phyloP scores from a whole-genome alignment of 2,888 invertebrate genomes.

The Pristionchus maxplancki region DNA sequence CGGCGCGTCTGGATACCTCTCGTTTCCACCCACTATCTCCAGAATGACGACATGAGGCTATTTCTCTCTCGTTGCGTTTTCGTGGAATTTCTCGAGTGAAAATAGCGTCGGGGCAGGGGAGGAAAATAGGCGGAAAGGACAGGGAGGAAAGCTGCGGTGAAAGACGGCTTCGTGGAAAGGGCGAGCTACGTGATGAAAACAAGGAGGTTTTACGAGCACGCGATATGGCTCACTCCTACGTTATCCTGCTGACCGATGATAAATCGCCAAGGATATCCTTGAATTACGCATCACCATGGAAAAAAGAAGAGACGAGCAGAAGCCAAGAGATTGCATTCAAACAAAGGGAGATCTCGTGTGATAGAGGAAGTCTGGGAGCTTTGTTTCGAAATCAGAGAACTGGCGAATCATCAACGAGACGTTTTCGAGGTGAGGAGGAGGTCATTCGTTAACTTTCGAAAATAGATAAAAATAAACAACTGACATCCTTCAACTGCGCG shows the following conservation, averaged over 20 bases:
- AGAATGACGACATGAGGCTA: background rate
- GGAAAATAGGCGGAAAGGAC: conserved; percentile 41
- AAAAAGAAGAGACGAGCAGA: too few relatives aligned
- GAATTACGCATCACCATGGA: too few relatives aligned
- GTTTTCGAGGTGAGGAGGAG: too few relatives aligned
- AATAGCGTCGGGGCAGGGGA: background rate
- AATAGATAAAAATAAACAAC: too few relatives aligned
- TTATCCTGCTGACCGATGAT: too few relatives aligned
- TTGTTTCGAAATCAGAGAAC: background rate
- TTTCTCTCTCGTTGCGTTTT: background rate
- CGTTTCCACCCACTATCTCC: background rate
- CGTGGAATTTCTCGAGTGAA: conserved; percentile 19
- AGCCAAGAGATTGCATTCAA: background rate
- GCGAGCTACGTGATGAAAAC: conserved; percentile 4
- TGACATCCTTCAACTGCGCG: conserved; percentile 20
- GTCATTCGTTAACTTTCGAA: too few relatives aligned
- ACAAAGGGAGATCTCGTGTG: background rate
- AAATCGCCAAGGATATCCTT: too few relatives aligned
- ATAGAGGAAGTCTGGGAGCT: too few relatives aligned
- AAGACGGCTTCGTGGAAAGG: background rate
- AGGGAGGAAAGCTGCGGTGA: conserved; percentile 3
- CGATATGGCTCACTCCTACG: background rate
- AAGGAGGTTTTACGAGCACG: conserved; percentile 20
- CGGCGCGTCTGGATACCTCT: background rate
- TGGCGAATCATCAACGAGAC: too few relatives aligned